A percentile compares a stretch with the other conserved stretches of the same genome.
These are phyloP conservation scores for Rhea americana DNA, from an alignment of 2,113 vertebrate species.

Conservation along the genomic window DNA sequence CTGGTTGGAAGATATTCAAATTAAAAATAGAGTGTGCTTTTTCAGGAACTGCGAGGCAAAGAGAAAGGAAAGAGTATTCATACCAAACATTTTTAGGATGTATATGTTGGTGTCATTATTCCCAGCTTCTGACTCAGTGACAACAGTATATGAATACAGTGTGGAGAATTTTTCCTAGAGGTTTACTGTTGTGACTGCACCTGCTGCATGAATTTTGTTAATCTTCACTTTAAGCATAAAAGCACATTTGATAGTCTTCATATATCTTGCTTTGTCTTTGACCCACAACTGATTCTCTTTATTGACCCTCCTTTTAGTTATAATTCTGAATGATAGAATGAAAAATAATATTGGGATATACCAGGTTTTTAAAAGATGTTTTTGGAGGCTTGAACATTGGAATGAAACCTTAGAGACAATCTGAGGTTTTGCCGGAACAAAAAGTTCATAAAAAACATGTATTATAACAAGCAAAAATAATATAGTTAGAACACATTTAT, in stretches of 20 bases:
- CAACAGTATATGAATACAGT: neutral
- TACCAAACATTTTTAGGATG: neutral
- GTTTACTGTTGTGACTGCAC: neutral
- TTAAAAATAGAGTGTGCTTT: neutral
- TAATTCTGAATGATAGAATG: neutral
- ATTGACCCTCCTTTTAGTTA: neutral
- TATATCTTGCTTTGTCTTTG: neutral
- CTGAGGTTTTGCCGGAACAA: neutral
- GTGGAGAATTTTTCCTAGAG: neutral
- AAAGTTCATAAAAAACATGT: neutral
- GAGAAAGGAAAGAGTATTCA: neutral
- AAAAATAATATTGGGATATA: neutral
- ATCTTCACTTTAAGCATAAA: neutral
- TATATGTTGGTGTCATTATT: neutral
- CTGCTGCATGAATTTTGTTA: neutral
- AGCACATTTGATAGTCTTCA: neutral
- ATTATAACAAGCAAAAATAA: neutral
- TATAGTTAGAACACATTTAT: neutral
- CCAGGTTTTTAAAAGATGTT: neutral
- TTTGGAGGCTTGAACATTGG: neutral
- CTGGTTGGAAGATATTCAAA: neutral
- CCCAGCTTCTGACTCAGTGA: neutral
- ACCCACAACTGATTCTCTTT: neutral
- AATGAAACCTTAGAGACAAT: neutral
- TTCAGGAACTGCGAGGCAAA: neutral